Conservation (phyloP, 92 coral and sea anemone species). For the Hydrozoanthus gracilis region DNA sequence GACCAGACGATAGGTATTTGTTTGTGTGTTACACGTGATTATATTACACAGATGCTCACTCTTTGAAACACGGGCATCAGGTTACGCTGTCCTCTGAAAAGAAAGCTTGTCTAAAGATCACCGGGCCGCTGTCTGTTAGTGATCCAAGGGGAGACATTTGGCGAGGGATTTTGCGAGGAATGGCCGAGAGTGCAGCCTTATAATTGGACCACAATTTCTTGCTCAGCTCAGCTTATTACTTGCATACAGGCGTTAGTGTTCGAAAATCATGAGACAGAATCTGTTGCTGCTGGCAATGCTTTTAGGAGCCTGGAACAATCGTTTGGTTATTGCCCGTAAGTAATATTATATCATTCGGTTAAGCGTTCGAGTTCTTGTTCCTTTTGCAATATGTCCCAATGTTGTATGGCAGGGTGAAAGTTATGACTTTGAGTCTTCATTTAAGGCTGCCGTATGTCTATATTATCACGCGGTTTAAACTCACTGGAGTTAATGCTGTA, state of each 20-base stretch:
- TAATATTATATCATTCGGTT: neutral
- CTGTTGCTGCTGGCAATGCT: neutral
- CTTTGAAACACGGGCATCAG: slow-evolving; percentile 26
- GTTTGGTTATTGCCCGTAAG: slow-evolving; percentile 34
- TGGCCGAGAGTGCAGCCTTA: slow-evolving; percentile 38
- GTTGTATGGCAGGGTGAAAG: too few relatives aligned
- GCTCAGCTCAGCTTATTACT: slow-evolving; percentile 33
- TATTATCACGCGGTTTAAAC: neutral
- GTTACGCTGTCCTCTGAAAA: slow-evolving; percentile 30
- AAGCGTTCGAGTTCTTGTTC: neutral
- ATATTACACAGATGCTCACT: slow-evolving; percentile 45
- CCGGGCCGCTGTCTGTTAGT: slow-evolving; percentile 28
- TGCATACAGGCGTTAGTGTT: neutral
- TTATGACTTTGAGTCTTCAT: neutral
- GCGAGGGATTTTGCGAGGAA: slow-evolving; percentile 41
- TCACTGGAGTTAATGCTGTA: neutral
- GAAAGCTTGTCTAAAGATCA: slow-evolving; percentile 36
- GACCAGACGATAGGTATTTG: slow-evolving; percentile 50
- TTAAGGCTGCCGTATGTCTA: neutral
- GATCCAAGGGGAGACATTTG: slow-evolving; percentile 36
- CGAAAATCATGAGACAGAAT: slow-evolving; percentile 7
- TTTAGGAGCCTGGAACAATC: slow-evolving; percentile 36
- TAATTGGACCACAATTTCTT: neutral
- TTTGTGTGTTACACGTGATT: slow-evolving; percentile 47
- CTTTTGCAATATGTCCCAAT: too few relatives aligned